Evolutionary conservation across 2,113 vertebrate species (phyloP).

Genomic region (Gnathonemus longibarbis): DNA sequence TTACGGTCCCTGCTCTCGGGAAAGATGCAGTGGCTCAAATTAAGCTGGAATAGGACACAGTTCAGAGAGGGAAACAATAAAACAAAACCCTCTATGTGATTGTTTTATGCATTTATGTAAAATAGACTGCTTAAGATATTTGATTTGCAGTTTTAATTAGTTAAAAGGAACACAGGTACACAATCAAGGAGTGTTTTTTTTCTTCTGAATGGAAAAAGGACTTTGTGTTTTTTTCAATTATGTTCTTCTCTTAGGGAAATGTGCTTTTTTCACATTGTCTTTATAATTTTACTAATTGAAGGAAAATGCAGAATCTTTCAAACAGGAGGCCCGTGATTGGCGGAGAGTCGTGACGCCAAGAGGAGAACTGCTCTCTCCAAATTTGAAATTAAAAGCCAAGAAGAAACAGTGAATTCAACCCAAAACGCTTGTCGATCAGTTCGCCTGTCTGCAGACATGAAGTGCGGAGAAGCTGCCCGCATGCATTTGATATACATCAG

Average conservation of each 20-base stretch:
- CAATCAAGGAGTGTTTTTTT: slow-evolving; percentile 38
- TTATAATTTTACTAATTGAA: slow-evolving; percentile 49
- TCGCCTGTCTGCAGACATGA: slow-evolving; percentile 55
- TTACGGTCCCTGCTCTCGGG: slow-evolving; percentile 59
- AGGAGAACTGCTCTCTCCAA: slow-evolving; percentile 46
- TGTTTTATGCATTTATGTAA: slow-evolving; percentile 53
- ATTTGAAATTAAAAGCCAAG: slow-evolving; percentile 52
- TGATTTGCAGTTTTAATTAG: slow-evolving; percentile 57
- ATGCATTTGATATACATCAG: slow-evolving; percentile 67
- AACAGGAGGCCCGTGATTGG: slow-evolving; percentile 51
- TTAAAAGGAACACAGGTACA: slow-evolving; percentile 53
- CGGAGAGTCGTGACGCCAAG: slow-evolving; percentile 46
- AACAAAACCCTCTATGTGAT: slow-evolving; percentile 49
- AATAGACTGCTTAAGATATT: slow-evolving; percentile 48
- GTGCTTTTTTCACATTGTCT: slow-evolving; percentile 45
- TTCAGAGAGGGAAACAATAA: slow-evolving; percentile 53
- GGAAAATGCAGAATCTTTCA: slow-evolving; percentile 48
- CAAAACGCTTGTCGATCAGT: slow-evolving; percentile 60
- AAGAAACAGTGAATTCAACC: slow-evolving; percentile 50
- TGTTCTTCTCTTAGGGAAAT: slow-evolving; percentile 41
- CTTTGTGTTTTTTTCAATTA: slow-evolving; percentile 57
- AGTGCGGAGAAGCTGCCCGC: slow-evolving; percentile 57
- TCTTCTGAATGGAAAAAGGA: slow-evolving; percentile 33
- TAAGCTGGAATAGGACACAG: slow-evolving; percentile 52
- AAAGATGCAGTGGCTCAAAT: slow-evolving; percentile 61